Percentiles rank a stretch among this genome's conserved stretches.
phyloP scores from a whole-genome alignment of 2,888 invertebrate genomes.

The Dryadula phaetusa region DNA sequence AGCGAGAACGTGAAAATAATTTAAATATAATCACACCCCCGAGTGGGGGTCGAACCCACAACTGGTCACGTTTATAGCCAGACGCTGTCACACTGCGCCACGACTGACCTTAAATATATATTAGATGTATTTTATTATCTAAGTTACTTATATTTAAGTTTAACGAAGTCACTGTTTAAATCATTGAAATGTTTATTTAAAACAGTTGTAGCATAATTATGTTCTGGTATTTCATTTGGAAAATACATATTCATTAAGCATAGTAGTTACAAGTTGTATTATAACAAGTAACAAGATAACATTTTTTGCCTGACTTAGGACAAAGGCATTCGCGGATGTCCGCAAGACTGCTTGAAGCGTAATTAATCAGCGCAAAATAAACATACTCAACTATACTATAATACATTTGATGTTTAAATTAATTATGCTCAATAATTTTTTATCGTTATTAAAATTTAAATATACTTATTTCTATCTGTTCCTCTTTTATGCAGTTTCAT shows the following conservation, averaged over 20 bases:
- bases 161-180: background rate
- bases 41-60: no score
- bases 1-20: no score
- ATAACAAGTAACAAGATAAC: slow-evolving; percentile 9
- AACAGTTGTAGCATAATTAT: slow-evolving; percentile 6
- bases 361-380: slow-evolving; percentile 14
- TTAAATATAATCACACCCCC: no score
- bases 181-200: slow-evolving; percentile 10
- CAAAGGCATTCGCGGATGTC: slow-evolving; percentile 24
- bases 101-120: no score
- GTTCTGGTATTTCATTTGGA: slow-evolving; percentile 1
- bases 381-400: background rate
- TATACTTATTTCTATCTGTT: no score
- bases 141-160: background rate
- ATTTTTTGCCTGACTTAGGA: slow-evolving; percentile 17
- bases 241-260: slow-evolving; percentile 12
- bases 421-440: no score
- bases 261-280: slow-evolving; percentile 19
- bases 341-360: slow-evolving; percentile 3
- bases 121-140: background rate
- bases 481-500: no score
- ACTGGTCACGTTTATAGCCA: no score
- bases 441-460: no score
- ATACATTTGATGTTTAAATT: background rate
- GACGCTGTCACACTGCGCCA: no score